Conservation (phyloP, 2,888 invertebrate genomes). For the Drosophila cognata region DNA sequence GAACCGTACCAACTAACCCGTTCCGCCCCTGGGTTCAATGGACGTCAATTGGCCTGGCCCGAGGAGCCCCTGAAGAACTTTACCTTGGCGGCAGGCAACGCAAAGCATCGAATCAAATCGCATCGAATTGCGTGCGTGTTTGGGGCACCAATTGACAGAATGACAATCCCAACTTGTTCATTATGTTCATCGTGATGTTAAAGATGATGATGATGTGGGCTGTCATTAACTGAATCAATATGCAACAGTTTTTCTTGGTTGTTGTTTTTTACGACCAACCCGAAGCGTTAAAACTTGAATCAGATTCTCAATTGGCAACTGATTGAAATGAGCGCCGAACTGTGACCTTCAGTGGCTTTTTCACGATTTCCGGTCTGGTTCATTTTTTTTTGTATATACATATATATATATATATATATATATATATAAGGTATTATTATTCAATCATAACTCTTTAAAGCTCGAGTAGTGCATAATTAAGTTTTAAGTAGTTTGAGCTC, state of each 20-base stretch:
- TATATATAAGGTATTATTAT: conserved; percentile 17
- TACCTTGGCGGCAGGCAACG: conserved; percentile 25
- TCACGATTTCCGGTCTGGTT: conserved; percentile 54
- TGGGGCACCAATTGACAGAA: conserved; percentile 41
- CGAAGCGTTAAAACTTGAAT: conserved; percentile 32
- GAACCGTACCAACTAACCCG: conserved; percentile 3
- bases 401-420: not conserved
- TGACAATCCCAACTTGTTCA: conserved; percentile 7
- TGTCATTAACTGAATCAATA: conserved; percentile 68
- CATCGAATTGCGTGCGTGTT: conserved; percentile 29
- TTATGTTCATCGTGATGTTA: conserved; percentile 20
- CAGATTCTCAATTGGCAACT: conserved; percentile 42
- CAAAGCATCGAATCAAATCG: not conserved
- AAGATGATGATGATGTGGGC: conserved; percentile 61
- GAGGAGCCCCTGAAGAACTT: conserved; percentile 37
- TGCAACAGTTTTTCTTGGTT: conserved; percentile 37
- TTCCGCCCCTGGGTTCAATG: conserved; percentile 59
- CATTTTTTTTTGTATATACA: conserved; percentile 1
- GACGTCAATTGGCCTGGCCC: conserved; percentile 46
- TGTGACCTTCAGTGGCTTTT: conserved; percentile 49
- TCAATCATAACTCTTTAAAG: conserved; percentile 36
- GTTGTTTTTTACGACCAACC: conserved; percentile 29
- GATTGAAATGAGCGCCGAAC: conserved; percentile 24
- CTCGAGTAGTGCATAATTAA: conserved; percentile 66
- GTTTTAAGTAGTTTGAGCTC: conserved; percentile 35